Base-by-base conservation (phyloP, 2,888 invertebrate genomes). In the Mythimna lalbum region DNA sequence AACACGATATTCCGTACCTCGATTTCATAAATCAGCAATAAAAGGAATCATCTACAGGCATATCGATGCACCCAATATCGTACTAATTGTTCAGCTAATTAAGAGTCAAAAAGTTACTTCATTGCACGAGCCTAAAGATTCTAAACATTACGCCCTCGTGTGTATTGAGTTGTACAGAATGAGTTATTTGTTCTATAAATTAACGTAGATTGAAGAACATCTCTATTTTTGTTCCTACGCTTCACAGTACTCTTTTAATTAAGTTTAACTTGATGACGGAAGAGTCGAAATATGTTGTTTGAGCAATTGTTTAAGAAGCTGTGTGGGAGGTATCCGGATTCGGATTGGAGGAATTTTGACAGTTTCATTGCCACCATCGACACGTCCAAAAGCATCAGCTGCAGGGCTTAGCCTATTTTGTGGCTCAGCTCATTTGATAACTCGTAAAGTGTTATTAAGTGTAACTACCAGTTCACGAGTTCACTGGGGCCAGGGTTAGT, bases 131-230 rank as follows among this genome's bases (percentile, higher is more conserved):
- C 57, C 63, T 76, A 63, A 83, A 65, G 50, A 74, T 81, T 83
- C 71, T 80, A 78, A 83, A 67, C 64, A 71, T 79, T 80, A 77
- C 72, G 84, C 82, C 90, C 89, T 90, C 89, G 85, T 47, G 56
- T 27, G n/a, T 19, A 12, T 21, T 23, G 49, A 68, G 52, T 47
- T 39, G 19, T 19, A 36, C 72, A 63, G 53, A 84, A 70, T 72
- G 65, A 65, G 78, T 73, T 85, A 80, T 87, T 87, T 87, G 81
- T 74, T 75, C 59, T 66, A 64, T 81, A 86, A 56, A 91, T 90
- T 89, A 90, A 85, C 88, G 59, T 60, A 49, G 23, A 63, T 33
- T 21, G 14, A 47, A 64, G 39, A 70, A 64, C 49, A 50, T 61
- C 63, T 76, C 47, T 70, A 73, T 84, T 76, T 73, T 63, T 12